Percentiles rank a stretch among this genome's conserved stretches.
Evolutionary conservation across 2,888 invertebrate genomes (phyloP).

Genomic region (Caenorhabditis afra): DNA sequence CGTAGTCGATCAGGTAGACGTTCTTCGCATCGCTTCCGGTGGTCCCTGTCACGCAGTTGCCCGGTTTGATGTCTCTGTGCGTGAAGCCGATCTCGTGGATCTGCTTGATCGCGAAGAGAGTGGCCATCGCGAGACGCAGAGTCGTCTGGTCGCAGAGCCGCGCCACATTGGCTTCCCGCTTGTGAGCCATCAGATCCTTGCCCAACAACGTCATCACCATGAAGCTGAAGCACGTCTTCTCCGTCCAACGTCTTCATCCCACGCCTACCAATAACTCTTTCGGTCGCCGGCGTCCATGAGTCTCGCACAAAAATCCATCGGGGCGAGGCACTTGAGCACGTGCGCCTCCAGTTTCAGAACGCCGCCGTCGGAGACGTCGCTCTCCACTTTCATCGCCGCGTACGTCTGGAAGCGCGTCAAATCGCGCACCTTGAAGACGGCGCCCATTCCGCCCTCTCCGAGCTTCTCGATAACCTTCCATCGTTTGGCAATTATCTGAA

Average conservation of each 20-base stretch:
- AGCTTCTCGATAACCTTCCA: constrained; percentile 89
- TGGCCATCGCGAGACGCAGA: constrained; percentile 66
- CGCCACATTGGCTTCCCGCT: constrained; percentile 49
- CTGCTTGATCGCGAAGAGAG: constrained; percentile 68
- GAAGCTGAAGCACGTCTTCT: constrained; percentile 49
- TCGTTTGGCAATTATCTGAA: constrained; percentile 61
- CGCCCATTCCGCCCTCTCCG: constrained; percentile 97
- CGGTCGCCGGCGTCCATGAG: constrained; percentile 63
- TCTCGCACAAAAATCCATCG: constrained; percentile 38
- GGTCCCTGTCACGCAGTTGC: constrained; percentile 68
- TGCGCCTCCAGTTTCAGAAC: constrained; percentile 67
- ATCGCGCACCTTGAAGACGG: constrained; percentile 95
- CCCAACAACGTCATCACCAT: constrained; percentile 70
- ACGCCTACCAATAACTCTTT: constrained; percentile 60
- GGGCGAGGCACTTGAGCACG: constrained; percentile 55
- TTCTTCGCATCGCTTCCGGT: constrained; percentile 59
- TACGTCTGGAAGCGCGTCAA: constrained; percentile 63
- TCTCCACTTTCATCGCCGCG: constrained; percentile 68
- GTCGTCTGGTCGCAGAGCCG: constrained; percentile 62
- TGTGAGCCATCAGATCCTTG: constrained; percentile 66
- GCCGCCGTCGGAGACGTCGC: constrained; percentile 63
- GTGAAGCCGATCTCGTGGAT: constrained; percentile 67
- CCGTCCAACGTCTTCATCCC: neutral
- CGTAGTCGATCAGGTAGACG: constrained; percentile 68
- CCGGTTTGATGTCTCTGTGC: constrained; percentile 74